A percentile compares a stretch with the other conserved stretches of the same genome.
Conservation (phyloP, 2,113 vertebrate genomes). For the Brachirus orientalis region DNA sequence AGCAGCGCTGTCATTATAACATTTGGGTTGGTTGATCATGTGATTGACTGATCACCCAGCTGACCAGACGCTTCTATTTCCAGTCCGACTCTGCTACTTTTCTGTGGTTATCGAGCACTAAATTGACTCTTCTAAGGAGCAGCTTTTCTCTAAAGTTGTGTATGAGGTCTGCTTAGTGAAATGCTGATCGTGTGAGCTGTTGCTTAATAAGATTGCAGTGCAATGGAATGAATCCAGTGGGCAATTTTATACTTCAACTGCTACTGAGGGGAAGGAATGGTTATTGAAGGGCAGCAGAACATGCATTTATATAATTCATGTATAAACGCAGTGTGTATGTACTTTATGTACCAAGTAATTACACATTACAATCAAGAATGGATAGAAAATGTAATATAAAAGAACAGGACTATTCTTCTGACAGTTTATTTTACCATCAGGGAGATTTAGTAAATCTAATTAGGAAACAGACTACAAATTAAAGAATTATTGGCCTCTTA, state of each 20-base stretch:
- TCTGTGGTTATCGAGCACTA: slow-evolving; percentile 1
- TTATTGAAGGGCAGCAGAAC: not conserved
- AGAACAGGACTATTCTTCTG: too few relatives aligned
- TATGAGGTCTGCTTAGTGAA: slow-evolving; percentile 24
- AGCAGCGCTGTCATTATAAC: too few relatives aligned
- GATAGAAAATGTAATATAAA: too few relatives aligned
- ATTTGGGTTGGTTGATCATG: too few relatives aligned
- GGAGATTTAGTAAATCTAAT: too few relatives aligned
- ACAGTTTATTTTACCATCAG: too few relatives aligned
- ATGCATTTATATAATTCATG: not conserved
- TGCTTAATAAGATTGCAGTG: slow-evolving; percentile 25
- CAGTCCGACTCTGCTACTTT: not conserved
- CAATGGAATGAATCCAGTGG: slow-evolving; percentile 24
- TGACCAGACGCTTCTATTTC: too few relatives aligned
- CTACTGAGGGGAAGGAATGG: slow-evolving; percentile 4
- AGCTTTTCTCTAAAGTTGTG: slow-evolving; percentile 21
- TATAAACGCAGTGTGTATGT: not conserved
- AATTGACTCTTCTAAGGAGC: slow-evolving; percentile 15
- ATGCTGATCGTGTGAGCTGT: slow-evolving; percentile 18
- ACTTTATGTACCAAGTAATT: too few relatives aligned
- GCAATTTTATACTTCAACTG: slow-evolving; percentile 19
- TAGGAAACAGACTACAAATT: too few relatives aligned
- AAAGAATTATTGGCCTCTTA: too few relatives aligned
- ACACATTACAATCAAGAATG: too few relatives aligned
- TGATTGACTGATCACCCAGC: too few relatives aligned